Percentiles rank a stretch among this genome's conserved stretches.
phyloP scores from a whole-genome alignment of 2,888 invertebrate species.

The Portevinia maculata region DNA sequence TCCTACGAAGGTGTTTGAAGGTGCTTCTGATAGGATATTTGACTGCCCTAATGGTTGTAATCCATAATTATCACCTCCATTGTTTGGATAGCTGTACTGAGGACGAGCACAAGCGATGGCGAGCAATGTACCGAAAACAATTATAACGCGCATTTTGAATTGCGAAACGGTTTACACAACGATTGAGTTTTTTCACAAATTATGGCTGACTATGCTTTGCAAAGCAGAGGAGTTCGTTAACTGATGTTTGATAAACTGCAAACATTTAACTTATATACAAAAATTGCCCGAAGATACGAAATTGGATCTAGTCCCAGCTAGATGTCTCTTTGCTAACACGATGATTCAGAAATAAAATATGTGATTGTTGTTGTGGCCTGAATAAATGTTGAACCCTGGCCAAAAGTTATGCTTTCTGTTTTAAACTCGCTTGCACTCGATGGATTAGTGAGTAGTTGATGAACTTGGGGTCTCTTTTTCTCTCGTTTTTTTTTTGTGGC shows the following conservation, averaged over 20 bases:
- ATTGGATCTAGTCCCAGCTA: constrained; percentile 34
- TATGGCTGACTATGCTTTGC: constrained; percentile 61
- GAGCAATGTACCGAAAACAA: constrained; percentile 75
- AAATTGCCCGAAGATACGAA: constrained; percentile 47
- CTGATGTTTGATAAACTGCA: constrained; percentile 68
- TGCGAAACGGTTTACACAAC: constrained; percentile 14
- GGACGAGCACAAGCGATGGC: constrained; percentile 78
- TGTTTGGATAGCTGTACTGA: constrained; percentile 79
- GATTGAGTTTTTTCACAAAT: constrained; percentile 19
- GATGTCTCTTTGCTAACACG: constrained; percentile 47
- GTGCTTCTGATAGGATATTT: background rate
- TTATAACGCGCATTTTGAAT: constrained; percentile 75
- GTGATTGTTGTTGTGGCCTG: constrained; percentile 49
- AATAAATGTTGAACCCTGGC: constrained; percentile 49
- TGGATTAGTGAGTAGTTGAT: constrained; percentile 15
- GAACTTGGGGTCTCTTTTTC: constrained; percentile 20
- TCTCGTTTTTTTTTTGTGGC: constrained; percentile 1
- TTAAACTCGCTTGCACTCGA: constrained; percentile 41
- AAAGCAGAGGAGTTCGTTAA: constrained; percentile 68
- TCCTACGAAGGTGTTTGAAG: background rate
- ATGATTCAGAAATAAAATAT: constrained; percentile 58
- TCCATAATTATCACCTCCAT: constrained; percentile 43
- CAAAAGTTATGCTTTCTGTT: constrained; percentile 19
- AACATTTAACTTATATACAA: constrained; percentile 72
- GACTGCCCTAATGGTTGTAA: constrained; percentile 61